These are phyloP conservation scores for Tautogolabrus adspersus DNA, from an alignment of 2,113 vertebrate species.

Conservation along the genomic window DNA sequence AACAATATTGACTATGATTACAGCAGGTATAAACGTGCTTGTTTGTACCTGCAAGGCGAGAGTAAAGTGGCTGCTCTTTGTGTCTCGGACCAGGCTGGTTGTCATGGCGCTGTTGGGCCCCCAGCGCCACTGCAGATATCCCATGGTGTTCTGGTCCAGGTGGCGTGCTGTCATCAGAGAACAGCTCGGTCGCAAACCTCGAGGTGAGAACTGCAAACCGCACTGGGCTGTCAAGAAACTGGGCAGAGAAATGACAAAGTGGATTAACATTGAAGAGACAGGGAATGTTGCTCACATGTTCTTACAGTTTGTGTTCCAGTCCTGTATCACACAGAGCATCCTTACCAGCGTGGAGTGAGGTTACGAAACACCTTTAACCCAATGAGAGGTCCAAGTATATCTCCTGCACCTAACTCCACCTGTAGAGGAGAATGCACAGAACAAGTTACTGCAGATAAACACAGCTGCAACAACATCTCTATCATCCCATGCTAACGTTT, in stretches of 20 bases:
- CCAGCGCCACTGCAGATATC: constrained; percentile 97
- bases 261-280: background rate
- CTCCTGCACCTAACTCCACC: constrained; percentile 95
- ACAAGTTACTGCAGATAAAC: background rate
- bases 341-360: constrained; percentile 92
- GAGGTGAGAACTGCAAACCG: constrained; percentile 93
- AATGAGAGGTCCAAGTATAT: constrained; percentile 93
- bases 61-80: constrained; percentile 94
- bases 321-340: constrained; percentile 9
- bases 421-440: constrained; percentile 69
- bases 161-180: constrained; percentile 92
- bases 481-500: background rate
- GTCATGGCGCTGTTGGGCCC: constrained; percentile 97
- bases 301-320: background rate
- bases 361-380: constrained; percentile 96
- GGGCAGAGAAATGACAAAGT: constrained; percentile 3
- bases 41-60: constrained; percentile 90
- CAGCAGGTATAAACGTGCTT: background rate
- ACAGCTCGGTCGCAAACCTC: constrained; percentile 90
- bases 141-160: constrained; percentile 96
- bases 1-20: background rate
- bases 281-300: background rate
- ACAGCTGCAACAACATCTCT: background rate
- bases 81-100: constrained; percentile 94
- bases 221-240: constrained; percentile 96